Evolutionary conservation across 2,888 invertebrate species (phyloP).

Genomic region (Xanthia togata): DNA sequence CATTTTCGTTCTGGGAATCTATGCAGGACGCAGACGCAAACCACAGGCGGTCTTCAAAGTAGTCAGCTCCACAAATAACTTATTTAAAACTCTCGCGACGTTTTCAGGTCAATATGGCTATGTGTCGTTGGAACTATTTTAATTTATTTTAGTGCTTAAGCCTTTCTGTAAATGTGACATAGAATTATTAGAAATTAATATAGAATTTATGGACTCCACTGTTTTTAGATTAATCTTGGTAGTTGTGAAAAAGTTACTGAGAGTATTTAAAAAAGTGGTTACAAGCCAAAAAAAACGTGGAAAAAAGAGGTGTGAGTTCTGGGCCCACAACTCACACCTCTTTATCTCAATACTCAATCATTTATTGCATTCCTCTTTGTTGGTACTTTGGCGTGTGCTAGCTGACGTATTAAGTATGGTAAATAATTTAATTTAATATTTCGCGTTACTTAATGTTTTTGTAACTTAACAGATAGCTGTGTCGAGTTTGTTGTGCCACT

Average conservation of each 20-base stretch:
- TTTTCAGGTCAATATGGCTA: not conserved
- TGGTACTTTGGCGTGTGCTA: too few relatives aligned
- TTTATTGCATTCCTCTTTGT: too few relatives aligned
- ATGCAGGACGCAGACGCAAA: constrained; percentile 34
- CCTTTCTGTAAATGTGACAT: not conserved
- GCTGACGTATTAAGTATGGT: too few relatives aligned
- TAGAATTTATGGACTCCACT: not conserved
- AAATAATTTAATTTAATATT: too few relatives aligned
- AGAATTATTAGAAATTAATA: not conserved
- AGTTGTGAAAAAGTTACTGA: not conserved
- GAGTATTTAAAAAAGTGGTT: too few relatives aligned
- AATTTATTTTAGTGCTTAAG: too few relatives aligned
- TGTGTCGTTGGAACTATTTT: not conserved
- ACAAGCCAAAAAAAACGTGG: too few relatives aligned
- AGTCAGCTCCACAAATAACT: constrained; percentile 13
- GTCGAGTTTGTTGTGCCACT: too few relatives aligned
- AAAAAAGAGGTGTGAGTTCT: not conserved
- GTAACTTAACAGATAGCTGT: too few relatives aligned
- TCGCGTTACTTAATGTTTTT: too few relatives aligned
- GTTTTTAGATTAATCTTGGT: not conserved
- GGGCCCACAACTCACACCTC: too few relatives aligned
- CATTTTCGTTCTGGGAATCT: not conserved
- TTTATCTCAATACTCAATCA: too few relatives aligned
- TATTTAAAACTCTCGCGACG: not conserved
- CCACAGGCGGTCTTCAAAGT: constrained; percentile 14